These are phyloP conservation scores for Callaeas wilsoni DNA, from an alignment of 2,113 vertebrate species.

Conservation along the genomic window DNA sequence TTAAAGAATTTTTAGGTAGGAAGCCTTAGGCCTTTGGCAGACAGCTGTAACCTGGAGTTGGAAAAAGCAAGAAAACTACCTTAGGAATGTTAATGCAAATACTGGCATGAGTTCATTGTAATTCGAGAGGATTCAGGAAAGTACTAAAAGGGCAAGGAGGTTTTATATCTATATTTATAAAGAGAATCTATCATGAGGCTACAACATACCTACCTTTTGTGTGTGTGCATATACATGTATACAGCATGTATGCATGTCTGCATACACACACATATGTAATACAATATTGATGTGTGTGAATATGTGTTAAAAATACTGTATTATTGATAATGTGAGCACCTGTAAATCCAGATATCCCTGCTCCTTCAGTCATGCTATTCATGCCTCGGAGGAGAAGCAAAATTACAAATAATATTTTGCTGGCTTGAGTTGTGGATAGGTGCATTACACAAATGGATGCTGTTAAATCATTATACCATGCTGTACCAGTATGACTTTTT, in stretches of 20 bases:
- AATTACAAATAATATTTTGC: constrained; percentile 18
- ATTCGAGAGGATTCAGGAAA: not conserved
- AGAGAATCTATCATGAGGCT: not conserved
- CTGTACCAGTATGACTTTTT: constrained; percentile 18
- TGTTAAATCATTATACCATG: constrained; percentile 15
- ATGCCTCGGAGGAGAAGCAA: not conserved
- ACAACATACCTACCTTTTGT: not conserved
- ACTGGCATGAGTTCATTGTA: constrained; percentile 1
- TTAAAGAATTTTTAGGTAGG: not conserved
- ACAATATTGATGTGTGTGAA: not conserved
- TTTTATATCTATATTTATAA: not conserved
- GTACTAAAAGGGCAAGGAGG: not conserved
- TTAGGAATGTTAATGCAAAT: constrained; percentile 25
- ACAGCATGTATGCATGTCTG: not conserved
- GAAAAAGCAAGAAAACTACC: not conserved
- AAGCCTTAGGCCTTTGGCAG: not conserved
- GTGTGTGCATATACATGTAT: not conserved
- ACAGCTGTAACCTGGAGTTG: not conserved
- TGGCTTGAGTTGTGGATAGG: not conserved
- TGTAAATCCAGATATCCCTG: not conserved
- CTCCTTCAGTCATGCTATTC: not conserved
- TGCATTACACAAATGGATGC: constrained; percentile 11
- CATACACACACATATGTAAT: not conserved
- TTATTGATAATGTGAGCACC: not conserved
- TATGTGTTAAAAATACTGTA: not conserved